phyloP scores from a whole-genome alignment of 2,888 invertebrate species.

The Hirtodrosophila duncani region DNA sequence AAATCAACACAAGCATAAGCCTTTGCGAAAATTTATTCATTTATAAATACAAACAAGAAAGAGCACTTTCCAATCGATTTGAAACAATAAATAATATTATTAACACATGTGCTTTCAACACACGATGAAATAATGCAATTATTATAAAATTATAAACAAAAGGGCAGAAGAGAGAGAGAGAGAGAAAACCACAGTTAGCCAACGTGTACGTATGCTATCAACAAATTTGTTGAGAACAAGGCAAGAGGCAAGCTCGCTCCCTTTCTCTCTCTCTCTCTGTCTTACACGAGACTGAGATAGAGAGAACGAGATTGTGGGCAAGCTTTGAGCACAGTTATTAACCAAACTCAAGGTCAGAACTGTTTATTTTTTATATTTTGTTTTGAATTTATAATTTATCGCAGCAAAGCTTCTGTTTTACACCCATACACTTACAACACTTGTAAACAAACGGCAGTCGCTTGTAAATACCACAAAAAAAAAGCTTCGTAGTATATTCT shows the following conservation, averaged over 20 bases:
- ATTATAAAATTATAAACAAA: conserved; percentile 45
- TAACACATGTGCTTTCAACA: conserved; percentile 46
- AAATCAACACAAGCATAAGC: too few species aligned
- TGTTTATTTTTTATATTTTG: conserved; percentile 78
- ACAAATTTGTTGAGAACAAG: conserved; percentile 33
- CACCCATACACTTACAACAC: conserved; percentile 37
- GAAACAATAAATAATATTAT: conserved; percentile 14
- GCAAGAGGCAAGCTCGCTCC: conserved; percentile 16
- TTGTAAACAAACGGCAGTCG: conserved; percentile 60
- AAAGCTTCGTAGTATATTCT: conserved; percentile 17
- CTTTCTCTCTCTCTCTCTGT: too few species aligned
- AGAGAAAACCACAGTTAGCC: conserved; percentile 39
- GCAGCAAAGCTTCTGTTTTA: conserved; percentile 66
- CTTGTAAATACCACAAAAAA: conserved; percentile 57
- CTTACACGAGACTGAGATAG: too few species aligned
- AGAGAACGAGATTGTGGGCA: conserved; percentile 4
- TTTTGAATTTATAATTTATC: conserved; percentile 76
- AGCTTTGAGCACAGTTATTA: conserved; percentile 62
- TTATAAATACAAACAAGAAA: not conserved
- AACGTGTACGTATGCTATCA: conserved; percentile 51
- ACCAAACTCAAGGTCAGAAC: conserved; percentile 76
- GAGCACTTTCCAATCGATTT: conserved; percentile 2
- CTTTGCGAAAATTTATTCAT: too few species aligned
- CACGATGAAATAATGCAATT: conserved; percentile 51
- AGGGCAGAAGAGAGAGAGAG: conserved; percentile 1